Evolutionary conservation across 2,888 invertebrate genomes (phyloP), one percentile per base, ranked within the genome.

Genomic region (Clivina fossor): DNA sequence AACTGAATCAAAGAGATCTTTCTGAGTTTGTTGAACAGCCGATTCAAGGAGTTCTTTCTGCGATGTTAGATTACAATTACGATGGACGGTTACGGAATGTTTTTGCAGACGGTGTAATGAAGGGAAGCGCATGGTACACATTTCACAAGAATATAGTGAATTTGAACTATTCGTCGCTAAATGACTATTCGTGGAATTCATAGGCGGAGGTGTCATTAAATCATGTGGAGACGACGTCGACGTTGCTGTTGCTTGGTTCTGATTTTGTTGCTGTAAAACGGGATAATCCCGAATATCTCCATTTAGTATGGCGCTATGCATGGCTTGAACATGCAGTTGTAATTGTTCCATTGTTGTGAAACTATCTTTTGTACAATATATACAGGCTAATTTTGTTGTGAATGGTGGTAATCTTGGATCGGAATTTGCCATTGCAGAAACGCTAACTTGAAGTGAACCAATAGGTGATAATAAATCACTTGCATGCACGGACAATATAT

Each of bases 311-410:
- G 84, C 80, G 16, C 83, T 85, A 69, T 94, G 94, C 64, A 88
- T 84, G 41, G 86, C 82, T 63, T 90, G 86, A 8, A 93, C 86
- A 71, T 94, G 94, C 22, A 86, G 78, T 66, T 93, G 91, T 55
- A 94, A 75, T 57, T 90, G 86, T 58, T 93, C 92, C 79, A 91
- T 80, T 32, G 84, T 86, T 18, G 83, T 82, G 70, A 93, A 93
- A 49, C 86, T 86, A 62, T 90, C 89, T 63, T 88, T 84, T 32
- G 89, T 86, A 73, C 93, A 94, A 71, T 92, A 93, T 69, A 90
- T 88, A 75, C 93, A 94, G 2, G 89, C 82, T 4, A 91, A 79
- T 60, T 70, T 71, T 8, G 68, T 61, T 20, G 70, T 64, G n/a
- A 55, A 8, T 15, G 7, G 60, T 48, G 69, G 68, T 1, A 68